Evolutionary conservation across 1,140 invertebrate species (phyloP), one percentile per base, ranked within the genome.

Genomic region (Lordiphosa mommai): DNA sequence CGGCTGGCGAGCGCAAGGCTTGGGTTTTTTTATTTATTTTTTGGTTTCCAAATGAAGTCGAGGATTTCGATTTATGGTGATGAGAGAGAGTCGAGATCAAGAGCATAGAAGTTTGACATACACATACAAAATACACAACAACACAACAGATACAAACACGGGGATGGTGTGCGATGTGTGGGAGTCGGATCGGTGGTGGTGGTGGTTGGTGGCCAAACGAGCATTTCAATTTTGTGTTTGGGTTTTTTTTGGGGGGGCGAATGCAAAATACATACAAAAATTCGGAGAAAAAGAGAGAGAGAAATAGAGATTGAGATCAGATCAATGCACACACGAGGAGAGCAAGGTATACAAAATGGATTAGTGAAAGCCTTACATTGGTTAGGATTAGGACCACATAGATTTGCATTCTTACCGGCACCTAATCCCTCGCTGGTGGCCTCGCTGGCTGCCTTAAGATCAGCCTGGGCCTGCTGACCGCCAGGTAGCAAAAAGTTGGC

Each of bases 401-500:
- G 34, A 13, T 30, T 10, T 27, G 2, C 38, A n/a, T 47, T 9
- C 77, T 44, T 85, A 84, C 77, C 77, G 16, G 66, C 29, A 37
- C 58, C 53, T 4, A 69, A 16, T 27, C 30, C 23, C 5, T 61
- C 46, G 8, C 55, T 41, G 0, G 55, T 10, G 16, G 47, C 48
- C 7, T 80, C 74, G 16, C 34, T 71, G 41, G 68, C 49, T 3
- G 61, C 53, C 52, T 88, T 88, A 4, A 85, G 57, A 43, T 88
- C 82, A 1, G 86, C 74, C 33, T 88, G 82, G 12, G 88, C 86
- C 47, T 89, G 85, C 79, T 95, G 94, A 23, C 94, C 94, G 13
- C 94, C 94, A 0, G 96, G 95, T n/a, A 99, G 88, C 3, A 99
- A 90, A 88, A 99, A 99, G 89, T 98, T 98, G 0, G 97, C 97